Evolutionary conservation across 2,797 vertebrate genomes (phyloP).

Genomic region (Malacoctenus gilli): DNA sequence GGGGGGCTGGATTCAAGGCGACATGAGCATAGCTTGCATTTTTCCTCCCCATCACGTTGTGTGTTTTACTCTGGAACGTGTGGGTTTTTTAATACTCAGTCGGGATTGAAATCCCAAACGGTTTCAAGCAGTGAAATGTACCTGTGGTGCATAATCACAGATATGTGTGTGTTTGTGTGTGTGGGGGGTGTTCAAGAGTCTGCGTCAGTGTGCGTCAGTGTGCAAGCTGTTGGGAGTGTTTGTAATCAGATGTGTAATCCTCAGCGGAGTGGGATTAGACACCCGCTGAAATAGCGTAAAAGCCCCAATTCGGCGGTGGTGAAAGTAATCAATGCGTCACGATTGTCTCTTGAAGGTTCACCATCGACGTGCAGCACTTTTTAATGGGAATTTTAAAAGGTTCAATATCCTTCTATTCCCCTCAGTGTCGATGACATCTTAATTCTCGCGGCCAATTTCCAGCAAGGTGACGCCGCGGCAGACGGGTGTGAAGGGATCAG

Average conservation of each 20-base stretch:
- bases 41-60: too few species aligned
- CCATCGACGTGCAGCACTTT: constrained; percentile 9
- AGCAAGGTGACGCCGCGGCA: too few species aligned
- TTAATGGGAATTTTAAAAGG: constrained; percentile 11
- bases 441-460: background rate
- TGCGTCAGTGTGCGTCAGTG: too few species aligned
- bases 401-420: constrained; percentile 2
- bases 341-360: constrained; percentile 8
- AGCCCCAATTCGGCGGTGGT: constrained; percentile 3
- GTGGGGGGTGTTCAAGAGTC: too few species aligned
- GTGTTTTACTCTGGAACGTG: too few species aligned
- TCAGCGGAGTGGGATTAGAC: background rate
- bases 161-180: too few species aligned
- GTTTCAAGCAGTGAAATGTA: background rate
- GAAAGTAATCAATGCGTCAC: constrained; percentile 9
- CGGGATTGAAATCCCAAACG: too few species aligned
- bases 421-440: background rate
- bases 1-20: too few species aligned
- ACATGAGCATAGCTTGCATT: too few species aligned
- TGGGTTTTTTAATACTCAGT: too few species aligned
- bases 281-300: constrained; percentile 6
- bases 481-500: too few species aligned
- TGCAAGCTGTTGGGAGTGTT: too few species aligned
- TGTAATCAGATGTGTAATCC: background rate
- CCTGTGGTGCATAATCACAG: background rate